These are phyloP conservation scores for Capromys pilorides DNA, from an alignment of 2,797 vertebrate species.

Conservation along the genomic window DNA sequence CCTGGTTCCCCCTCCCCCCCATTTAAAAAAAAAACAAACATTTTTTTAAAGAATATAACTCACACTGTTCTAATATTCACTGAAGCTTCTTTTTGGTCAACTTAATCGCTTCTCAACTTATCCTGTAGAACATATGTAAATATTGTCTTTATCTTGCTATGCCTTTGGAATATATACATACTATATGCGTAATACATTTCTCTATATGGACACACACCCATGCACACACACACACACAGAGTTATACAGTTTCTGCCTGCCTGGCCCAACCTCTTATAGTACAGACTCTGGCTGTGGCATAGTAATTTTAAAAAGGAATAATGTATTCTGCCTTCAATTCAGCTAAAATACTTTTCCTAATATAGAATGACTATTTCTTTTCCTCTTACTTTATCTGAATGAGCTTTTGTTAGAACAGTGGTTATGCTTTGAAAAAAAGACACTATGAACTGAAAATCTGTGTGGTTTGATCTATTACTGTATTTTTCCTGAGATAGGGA, in stretches of 20 bases:
- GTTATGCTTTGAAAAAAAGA: background rate
- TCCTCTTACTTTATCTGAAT: constrained; percentile 6
- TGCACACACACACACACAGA: background rate
- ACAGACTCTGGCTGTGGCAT: background rate
- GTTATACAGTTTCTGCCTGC: background rate
- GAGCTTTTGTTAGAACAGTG: constrained; percentile 1
- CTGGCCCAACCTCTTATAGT: background rate
- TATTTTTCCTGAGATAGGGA: background rate
- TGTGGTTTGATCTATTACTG: background rate
- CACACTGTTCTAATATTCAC: background rate
- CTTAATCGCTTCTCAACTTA: constrained; percentile 29
- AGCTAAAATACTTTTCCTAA: constrained; percentile 22
- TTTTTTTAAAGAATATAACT: background rate
- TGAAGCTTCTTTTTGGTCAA: background rate
- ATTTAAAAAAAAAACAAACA: background rate
- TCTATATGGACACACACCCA: background rate
- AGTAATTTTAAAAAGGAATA: constrained; percentile 6
- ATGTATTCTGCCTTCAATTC: background rate
- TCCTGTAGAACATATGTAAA: background rate
- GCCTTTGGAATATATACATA: background rate
- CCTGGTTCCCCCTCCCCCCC: no score
- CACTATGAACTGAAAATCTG: background rate
- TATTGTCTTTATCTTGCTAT: background rate
- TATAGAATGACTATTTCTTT: background rate
- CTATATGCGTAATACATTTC: background rate